Base-by-base conservation (phyloP, 2,888 invertebrate genomes). In the Carabus problematicus region DNA sequence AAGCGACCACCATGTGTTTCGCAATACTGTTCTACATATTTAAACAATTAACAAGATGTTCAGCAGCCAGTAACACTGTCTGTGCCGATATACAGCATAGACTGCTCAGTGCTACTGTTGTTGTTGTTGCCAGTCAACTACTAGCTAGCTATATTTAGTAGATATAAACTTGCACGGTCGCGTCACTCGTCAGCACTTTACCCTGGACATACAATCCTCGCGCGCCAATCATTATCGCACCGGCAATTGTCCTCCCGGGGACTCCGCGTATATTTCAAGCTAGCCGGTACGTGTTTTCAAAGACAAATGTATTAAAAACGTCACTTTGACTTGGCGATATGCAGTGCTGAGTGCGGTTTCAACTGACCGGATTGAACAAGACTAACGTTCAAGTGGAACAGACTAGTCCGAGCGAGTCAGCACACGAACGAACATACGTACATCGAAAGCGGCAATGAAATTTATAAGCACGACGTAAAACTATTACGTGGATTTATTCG, bases 11-110 rank as follows among this genome's bases (percentile, higher is more conserved):
- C 52, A 52, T 19, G 52, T 9, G 14, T 18, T 52, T 52, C 52
- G 52, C 18, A 52, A 16, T 52, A 56, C 56, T 56, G 29, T 56
- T 56, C 56, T 56, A 56, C 56, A 56, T 56, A 56, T 56, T 56
- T 56, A 56, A 56, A 29, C 56, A 56, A 56, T 56, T 56, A 56
- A n/a, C 29, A 39, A 56, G 12, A 19, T 40, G 56, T 11, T 52
- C 52, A 52, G 6, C 52, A 16, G 52, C 52, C 29, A 29, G 29
- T 29, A 6, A 52, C 52, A 19, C 52, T 52, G 16, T 16, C 52
- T 52, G 29, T 29, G 29, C 29, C 29, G 29, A 29, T 29, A 29
- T 29, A n/a, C n/a, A 6, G 29, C 6, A 29, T 29, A 29, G 3
- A 29, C 29, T 29, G 29, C 29, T 29, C 3, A 29, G 29, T 29